These are phyloP conservation scores for Leptura quadrifasciata DNA, from an alignment of 2,888 invertebrate species.

Conservation along the genomic window DNA sequence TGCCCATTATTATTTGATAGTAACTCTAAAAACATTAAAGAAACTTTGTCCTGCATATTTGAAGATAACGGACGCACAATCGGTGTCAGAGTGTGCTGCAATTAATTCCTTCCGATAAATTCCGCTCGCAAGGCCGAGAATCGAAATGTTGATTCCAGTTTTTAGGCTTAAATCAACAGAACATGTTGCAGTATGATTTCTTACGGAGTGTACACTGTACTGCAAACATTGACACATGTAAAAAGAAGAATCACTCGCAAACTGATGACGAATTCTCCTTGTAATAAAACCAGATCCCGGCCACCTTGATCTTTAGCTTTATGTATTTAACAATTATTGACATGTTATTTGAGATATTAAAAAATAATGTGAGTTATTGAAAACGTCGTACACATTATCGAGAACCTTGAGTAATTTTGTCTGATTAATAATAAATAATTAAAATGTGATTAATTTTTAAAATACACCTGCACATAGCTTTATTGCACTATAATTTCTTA, in stretches of 20 bases:
- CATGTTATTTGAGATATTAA: neutral
- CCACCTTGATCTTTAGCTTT: slow-evolving; percentile 9
- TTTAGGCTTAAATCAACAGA: neutral
- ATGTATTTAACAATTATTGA: neutral
- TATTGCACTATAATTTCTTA: no score
- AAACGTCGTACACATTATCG: neutral
- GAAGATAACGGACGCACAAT: no score
- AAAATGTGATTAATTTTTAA: no score
- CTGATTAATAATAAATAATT: no score
- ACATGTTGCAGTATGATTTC: neutral
- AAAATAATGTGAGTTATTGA: neutral
- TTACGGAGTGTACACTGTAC: neutral
- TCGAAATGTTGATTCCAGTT: no score
- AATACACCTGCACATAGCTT: no score
- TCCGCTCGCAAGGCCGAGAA: no score
- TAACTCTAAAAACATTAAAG: no score
- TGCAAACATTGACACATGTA: neutral
- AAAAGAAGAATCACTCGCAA: neutral
- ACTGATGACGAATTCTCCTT: neutral
- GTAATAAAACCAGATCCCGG: slow-evolving; percentile 8
- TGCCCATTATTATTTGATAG: no score
- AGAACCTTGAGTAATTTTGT: neutral
- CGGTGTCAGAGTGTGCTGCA: no score
- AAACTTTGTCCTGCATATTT: no score
- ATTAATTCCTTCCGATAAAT: no score